These are phyloP conservation scores for Cepphus grylle DNA, from an alignment of 2,113 vertebrate genomes.

Conservation along the genomic window DNA sequence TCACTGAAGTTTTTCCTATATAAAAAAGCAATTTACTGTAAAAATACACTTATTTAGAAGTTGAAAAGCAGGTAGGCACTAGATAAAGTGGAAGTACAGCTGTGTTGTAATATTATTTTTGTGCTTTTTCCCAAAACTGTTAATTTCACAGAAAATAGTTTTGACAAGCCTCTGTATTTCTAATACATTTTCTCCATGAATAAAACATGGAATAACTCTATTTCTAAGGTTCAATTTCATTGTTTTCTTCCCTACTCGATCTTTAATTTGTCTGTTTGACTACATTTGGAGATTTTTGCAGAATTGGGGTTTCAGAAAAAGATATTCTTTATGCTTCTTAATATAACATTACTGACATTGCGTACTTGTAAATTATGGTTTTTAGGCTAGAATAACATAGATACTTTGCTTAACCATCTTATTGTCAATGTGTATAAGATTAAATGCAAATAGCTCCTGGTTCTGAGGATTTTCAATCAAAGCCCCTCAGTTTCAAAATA, in stretches of 20 bases:
- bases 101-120: background rate
- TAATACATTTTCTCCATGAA: background rate
- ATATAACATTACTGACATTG: background rate
- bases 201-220: background rate
- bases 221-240: background rate
- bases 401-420: background rate
- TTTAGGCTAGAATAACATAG: background rate
- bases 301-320: background rate
- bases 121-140: background rate
- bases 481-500: background rate
- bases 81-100: background rate
- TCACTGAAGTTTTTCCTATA: background rate
- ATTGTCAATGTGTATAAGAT: background rate
- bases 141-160: conserved; percentile 32
- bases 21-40: background rate
- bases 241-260: background rate
- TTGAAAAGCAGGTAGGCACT: background rate
- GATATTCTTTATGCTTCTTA: background rate
- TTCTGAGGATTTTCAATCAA: background rate
- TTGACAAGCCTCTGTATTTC: conserved; percentile 9
- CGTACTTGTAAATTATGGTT: background rate
- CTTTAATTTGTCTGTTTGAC: background rate
- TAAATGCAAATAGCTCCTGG: background rate
- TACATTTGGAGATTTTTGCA: background rate
- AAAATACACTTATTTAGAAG: background rate